phyloP scores from a whole-genome alignment of 2,797 vertebrate genomes.

The Apodemus agrarius region DNA sequence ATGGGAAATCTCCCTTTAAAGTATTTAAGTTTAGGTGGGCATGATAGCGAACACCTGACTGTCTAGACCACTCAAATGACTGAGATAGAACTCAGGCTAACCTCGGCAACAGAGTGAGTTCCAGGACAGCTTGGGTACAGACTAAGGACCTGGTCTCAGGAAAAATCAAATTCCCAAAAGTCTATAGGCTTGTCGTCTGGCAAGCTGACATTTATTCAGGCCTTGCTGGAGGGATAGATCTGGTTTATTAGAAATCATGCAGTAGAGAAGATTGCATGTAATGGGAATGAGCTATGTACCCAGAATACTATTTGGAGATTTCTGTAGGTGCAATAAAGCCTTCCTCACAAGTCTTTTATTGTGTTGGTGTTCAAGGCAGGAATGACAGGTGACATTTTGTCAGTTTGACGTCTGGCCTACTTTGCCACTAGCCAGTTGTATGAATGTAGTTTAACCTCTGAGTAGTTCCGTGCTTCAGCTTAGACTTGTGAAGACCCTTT shows the following conservation, averaged over 20 bases:
- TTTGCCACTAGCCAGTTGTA: not conserved
- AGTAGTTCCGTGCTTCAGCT: not conserved
- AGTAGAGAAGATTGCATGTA: not conserved
- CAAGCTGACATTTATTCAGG: not conserved
- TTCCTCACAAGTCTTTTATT: not conserved
- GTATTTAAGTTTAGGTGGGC: no score
- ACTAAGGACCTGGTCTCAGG: not conserved
- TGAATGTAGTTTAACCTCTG: not conserved
- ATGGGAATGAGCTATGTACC: conserved; percentile 14
- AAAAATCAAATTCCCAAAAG: not conserved
- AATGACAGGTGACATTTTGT: not conserved
- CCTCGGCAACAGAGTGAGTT: not conserved
- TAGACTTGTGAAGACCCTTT: conserved; percentile 20
- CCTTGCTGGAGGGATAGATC: conserved; percentile 10
- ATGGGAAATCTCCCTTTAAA: no score
- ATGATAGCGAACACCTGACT: no score
- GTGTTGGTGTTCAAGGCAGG: not conserved
- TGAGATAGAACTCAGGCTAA: no score
- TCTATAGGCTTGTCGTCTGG: not conserved
- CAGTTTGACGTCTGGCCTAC: not conserved
- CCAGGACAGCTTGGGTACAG: not conserved
- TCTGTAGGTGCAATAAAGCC: not conserved
- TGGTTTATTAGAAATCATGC: conserved; percentile 32
- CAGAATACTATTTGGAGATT: not conserved
- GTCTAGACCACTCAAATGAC: not conserved